Percentiles rank a stretch among this genome's conserved stretches.
phyloP scores from a whole-genome alignment of 2,888 invertebrate genomes.

The Homarus gammarus region DNA sequence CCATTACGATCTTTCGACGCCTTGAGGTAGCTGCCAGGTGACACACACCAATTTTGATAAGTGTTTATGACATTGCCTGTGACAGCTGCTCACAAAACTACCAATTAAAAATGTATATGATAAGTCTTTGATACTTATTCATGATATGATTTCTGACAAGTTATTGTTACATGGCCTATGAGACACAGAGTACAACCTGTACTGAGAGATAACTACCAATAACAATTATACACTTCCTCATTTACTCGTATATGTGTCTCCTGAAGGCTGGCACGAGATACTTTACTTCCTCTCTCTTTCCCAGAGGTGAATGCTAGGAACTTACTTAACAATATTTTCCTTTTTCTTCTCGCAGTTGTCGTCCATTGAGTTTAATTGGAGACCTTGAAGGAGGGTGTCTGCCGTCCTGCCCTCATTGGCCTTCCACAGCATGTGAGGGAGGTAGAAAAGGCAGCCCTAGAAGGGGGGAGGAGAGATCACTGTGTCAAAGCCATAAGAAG shows the following conservation, averaged over 20 bases:
- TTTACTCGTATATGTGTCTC: too few relatives aligned
- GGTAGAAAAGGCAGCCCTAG: slow-evolving; percentile 75
- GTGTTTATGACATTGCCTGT: background rate
- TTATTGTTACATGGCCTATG: too few relatives aligned
- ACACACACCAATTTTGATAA: background rate
- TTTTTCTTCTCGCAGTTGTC: slow-evolving; percentile 57
- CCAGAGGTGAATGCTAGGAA: background rate
- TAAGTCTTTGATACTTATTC: too few relatives aligned
- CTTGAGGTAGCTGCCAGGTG: slow-evolving; percentile 61
- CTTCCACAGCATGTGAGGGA: slow-evolving; percentile 76
- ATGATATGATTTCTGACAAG: too few relatives aligned
- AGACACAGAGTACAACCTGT: too few relatives aligned
- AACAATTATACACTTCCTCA: too few relatives aligned
- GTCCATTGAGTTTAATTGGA: slow-evolving; percentile 63
- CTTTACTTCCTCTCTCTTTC: too few relatives aligned
- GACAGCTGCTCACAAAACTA: too few relatives aligned
- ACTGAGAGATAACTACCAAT: too few relatives aligned
- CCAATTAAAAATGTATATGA: too few relatives aligned
- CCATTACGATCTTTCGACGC: slow-evolving; percentile 55
- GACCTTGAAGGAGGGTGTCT: slow-evolving; percentile 71
- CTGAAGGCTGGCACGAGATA: too few relatives aligned
- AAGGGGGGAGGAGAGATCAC: background rate
- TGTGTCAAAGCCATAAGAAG: too few relatives aligned
- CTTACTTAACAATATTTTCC: slow-evolving; percentile 73
- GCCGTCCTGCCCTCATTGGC: slow-evolving; percentile 68